Evolutionary conservation across 2,888 invertebrate genomes (phyloP), one percentile per base, ranked within the genome.

Genomic region (Tachina grossa): DNA sequence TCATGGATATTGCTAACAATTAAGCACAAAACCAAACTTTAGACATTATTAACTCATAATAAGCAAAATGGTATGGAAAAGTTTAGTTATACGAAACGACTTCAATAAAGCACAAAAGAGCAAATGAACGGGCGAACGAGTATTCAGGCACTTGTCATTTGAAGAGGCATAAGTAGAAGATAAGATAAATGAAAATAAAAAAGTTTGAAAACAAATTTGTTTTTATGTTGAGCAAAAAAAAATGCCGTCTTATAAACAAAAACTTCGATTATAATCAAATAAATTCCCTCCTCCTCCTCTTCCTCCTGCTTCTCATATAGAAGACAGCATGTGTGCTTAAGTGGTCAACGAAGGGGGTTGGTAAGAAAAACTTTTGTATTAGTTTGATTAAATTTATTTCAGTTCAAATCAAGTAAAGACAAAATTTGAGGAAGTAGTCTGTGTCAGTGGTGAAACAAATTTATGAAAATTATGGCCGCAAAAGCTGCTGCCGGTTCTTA

Each of bases 11-110:
- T 57, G 19, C n/a, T 41, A 39, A 49, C 76, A 76, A 57, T 76
- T 76, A 76, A 49, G 47, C 39, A 13, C 9, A 4, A 41, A 14
- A 11, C 19, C 10, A 47, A 76, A 76, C 47, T 76, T 76, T 66
- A 39, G 13, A 76, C 16, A 55, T 76, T 66, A 65, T 22, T 39
- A 57, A 76, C 66, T 57, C 65, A 76, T 57, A 66, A 66, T 66
- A 76, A 39, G 55, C 10, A 61, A 49, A 49, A 74, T 19, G 31
- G 31, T 31, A 31, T 31, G 31, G 49, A 14, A 39, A 9, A 61
- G 22, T 51, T 43, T 41, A 51, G 51, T 63, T 51, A 13, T 49
- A 19, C 6, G 19, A 41, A 49, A 19, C 3, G 19, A 41, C 49
- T 51, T 14, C 19, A 61, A 22, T 22, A 55, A 45, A 55, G 6